Base-by-base conservation (phyloP, 53 echinoderm and acorn worm genomes). In the Stichopus horrens region DNA sequence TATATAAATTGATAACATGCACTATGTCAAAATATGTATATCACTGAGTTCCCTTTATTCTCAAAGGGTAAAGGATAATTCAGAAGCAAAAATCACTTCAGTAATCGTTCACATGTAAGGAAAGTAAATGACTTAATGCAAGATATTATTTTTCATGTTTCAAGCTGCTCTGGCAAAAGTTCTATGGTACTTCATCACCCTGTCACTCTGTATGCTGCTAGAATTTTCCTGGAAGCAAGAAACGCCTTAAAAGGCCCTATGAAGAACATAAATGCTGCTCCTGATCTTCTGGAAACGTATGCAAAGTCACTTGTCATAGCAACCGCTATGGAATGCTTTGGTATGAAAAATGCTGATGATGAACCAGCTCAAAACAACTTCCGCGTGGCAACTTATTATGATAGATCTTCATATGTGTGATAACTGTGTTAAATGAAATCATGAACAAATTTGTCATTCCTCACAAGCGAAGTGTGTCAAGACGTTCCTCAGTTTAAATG, bases 251-350 rank as follows among this genome's bases (percentile, higher is more conserved):
- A 21, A 5, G 88, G 93, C 60, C 93, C 93, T 4, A 90, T 93
- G 84, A 91, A 89, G 16, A 90, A 93, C 65, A 51, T 92, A 23
- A 92, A 93, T 74, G 96, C 96, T 52, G 96, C 93, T 10, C 83
- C 88, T 7, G 92, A 95, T 73, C 88, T 95, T 2, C 52, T 95
- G 9, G 76, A 74, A 8, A 58, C 89, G 5, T 95, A 87, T 76
- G 92, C 92, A 3, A 91, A 80, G 7, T 89, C 91, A 8, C 83
- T 93, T 5, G 89, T 94, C 4, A 81, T 90, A 51, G 92, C 92
- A 10, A 92, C 94, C 10, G 92, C 90, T 52, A 79, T 94, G 89
- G 73, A 88, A 7, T 92, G 55, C 77, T 94, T 94, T 90, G 92
- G 90, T 6, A 74, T 89, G 83, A 53, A 90, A 9, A 60, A 57